These are phyloP conservation scores for Passer montanus DNA, from an alignment of 2,113 vertebrate species.

Conservation along the genomic window DNA sequence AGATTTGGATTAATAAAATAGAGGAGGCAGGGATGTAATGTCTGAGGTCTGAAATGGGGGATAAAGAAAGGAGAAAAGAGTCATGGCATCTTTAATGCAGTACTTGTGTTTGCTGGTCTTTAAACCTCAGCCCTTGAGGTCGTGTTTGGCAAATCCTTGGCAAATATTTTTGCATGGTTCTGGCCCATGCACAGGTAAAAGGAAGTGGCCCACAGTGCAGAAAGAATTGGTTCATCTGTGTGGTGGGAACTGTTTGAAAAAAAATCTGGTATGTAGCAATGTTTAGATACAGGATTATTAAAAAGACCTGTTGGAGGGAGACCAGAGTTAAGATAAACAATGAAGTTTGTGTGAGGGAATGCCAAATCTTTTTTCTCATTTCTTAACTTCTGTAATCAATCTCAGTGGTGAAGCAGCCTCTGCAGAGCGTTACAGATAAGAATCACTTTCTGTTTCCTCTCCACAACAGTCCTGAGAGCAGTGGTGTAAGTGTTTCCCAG, in stretches of 20 bases:
- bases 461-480: not conserved
- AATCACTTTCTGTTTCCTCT: not conserved
- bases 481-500: not conserved
- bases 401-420: not conserved
- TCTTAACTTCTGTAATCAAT: not conserved
- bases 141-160: not conserved
- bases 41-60: not conserved
- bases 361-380: not conserved
- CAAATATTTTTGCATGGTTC: not conserved
- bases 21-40: not conserved
- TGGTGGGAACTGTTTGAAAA: not conserved
- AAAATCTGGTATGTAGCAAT: not conserved
- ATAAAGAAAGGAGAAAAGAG: not conserved
- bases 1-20: not conserved
- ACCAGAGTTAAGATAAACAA: not conserved
- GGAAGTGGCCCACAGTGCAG: not conserved
- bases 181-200: not conserved
- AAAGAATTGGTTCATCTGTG: not conserved
- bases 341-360: not conserved
- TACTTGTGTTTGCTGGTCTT: not conserved
- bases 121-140: not conserved
- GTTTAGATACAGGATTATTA: not conserved
- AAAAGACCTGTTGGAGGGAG: not conserved
- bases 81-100: fast-evolving
- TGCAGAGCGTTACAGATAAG: not conserved